Percentiles rank a stretch among this genome's conserved stretches.
phyloP scores from a whole-genome alignment of 2,113 vertebrate species.

The Catharus minimus region DNA sequence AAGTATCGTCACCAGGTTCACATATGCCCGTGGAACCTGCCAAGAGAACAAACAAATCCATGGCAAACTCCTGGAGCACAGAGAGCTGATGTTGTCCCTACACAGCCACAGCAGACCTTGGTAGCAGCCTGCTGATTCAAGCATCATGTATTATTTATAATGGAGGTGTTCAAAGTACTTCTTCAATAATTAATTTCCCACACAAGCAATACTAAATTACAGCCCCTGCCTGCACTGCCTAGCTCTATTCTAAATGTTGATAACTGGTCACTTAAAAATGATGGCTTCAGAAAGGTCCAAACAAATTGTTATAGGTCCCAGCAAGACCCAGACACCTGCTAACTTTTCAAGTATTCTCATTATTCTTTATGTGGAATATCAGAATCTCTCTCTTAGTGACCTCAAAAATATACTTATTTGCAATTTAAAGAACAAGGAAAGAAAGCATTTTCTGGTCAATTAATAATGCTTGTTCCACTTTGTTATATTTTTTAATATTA shows the following conservation, averaged over 20 bases:
- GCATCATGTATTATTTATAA: not conserved
- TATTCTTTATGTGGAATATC: not conserved
- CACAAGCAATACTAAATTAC: not conserved
- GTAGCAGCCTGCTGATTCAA: not conserved
- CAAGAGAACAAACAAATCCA: not conserved
- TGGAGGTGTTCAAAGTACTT: not conserved
- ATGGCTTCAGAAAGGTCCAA: not conserved
- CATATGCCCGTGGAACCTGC: conserved; percentile 77
- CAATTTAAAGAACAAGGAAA: not conserved
- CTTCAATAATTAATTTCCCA: not conserved
- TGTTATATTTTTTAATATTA: not conserved
- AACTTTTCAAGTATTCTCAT: not conserved
- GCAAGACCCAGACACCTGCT: not conserved
- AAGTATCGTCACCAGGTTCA: conserved; percentile 72
- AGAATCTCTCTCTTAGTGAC: not conserved
- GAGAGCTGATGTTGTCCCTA: not conserved
- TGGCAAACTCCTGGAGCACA: not conserved
- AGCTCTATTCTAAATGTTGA: not conserved
- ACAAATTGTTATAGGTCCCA: not conserved
- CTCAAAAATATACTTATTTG: not conserved
- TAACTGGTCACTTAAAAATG: not conserved
- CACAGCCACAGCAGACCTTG: not conserved
- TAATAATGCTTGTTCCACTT: not conserved
- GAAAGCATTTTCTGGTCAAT: not conserved
- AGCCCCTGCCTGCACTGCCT: not conserved